These are phyloP conservation scores for Capreolus pygargus DNA, from an alignment of 2,113 vertebrate species.

Conservation along the genomic window DNA sequence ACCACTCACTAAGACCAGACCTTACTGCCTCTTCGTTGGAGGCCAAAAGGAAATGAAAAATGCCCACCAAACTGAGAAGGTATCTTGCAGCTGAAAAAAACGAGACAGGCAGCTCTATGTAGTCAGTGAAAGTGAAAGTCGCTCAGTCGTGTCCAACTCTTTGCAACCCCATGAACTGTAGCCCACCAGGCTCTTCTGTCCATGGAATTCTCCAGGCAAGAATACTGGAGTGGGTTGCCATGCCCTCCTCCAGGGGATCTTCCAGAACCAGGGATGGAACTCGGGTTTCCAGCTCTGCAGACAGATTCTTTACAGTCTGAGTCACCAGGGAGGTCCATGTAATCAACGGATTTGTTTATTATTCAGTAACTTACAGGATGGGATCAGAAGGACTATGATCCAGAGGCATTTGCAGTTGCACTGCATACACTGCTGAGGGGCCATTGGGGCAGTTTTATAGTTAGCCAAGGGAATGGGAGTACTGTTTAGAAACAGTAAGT, in stretches of 20 bases:
- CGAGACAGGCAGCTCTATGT: background rate
- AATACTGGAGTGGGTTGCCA: background rate
- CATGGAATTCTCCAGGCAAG: background rate
- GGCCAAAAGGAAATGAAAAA: background rate
- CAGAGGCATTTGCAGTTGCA: background rate
- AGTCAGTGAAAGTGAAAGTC: background rate
- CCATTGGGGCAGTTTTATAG: background rate
- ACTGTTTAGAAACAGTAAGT: background rate
- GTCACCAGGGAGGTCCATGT: background rate
- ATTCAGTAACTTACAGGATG: background rate
- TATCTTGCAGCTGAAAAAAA: background rate
- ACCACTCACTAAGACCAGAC: background rate
- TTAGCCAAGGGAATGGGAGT: background rate
- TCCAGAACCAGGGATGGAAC: background rate
- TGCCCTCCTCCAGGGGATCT: background rate
- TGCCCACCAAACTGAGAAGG: background rate
- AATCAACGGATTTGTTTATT: background rate
- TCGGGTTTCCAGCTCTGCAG: background rate
- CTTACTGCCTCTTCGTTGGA: background rate
- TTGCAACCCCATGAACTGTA: background rate
- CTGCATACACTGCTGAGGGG: background rate
- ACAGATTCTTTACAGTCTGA: background rate
- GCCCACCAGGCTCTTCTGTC: background rate
- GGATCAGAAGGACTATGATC: background rate
- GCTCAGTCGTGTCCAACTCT: background rate